phyloP scores from a whole-genome alignment of 1,140 invertebrate genomes.

The Fopius arisanus region DNA sequence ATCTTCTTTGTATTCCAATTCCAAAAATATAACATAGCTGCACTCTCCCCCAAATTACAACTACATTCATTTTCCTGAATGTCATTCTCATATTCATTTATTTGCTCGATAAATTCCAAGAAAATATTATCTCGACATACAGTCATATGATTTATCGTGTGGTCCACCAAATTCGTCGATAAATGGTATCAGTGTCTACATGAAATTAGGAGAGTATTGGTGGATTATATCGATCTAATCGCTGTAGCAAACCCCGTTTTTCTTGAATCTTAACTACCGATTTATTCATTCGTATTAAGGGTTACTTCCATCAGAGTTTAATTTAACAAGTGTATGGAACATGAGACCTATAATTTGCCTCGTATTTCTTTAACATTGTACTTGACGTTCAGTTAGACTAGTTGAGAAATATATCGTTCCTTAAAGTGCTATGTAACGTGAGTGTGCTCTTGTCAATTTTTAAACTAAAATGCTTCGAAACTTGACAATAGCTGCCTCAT shows the following conservation, averaged over 20 bases:
- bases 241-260: not conserved
- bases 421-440: slow-evolving; percentile 20
- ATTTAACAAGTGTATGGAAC: slow-evolving; percentile 13
- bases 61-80: slow-evolving; percentile 35
- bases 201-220: not conserved
- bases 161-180: not conserved
- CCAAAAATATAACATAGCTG: slow-evolving; percentile 63
- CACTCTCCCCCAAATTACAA: slow-evolving; percentile 45
- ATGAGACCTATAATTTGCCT: not conserved
- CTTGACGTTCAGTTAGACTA: slow-evolving; percentile 35
- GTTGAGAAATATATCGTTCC: slow-evolving; percentile 21
- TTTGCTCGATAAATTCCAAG: not conserved
- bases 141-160: not conserved
- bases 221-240: not conserved
- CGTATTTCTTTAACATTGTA: slow-evolving; percentile 28
- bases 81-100: not conserved
- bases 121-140: slow-evolving; percentile 6
- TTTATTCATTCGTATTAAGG: not conserved
- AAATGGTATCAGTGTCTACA: not conserved
- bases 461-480: not conserved
- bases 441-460: not conserved
- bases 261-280: not conserved
- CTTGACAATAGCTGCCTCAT: not conserved
- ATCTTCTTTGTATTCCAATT: slow-evolving; percentile 60
- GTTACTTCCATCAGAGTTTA: not conserved